Evolutionary conservation across 2,113 vertebrate species (phyloP), one percentile per base, ranked within the genome.

Genomic region (Xiphophorus couchianus): DNA sequence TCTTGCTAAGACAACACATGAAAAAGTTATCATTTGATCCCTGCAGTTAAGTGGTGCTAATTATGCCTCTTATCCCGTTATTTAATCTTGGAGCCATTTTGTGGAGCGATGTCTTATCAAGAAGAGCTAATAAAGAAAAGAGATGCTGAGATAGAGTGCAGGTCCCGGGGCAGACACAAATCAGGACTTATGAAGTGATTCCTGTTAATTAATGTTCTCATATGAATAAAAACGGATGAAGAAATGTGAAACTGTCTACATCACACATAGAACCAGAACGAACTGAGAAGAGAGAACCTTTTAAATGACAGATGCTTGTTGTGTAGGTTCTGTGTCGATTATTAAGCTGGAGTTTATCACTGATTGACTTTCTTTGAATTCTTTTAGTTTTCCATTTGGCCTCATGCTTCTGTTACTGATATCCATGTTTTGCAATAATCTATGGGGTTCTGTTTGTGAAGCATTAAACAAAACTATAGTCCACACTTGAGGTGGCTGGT

Each of bases 11-110:
- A 35, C 62, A 37, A 68, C 3, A 30, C 29, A 13, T n/a, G 27
- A 54, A 73, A 31, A 28, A 44, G 19, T 17, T 14, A n/a, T 64
- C 10, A 51, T 64, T 63, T 64, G 37, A 71, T 48, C 42, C n/a
- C 19, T 35, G 39, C 62, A 28, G n/a, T 70, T 63, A 69, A 73
- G 25, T 71, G 27, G 33, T 28, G 13, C 17, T 61, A 71, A 71
- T 71, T 62, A 62, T 39, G 33, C 54, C n/a, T 33, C 69, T 61
- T 71, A 71, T 71, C 51, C 17, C 15, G 37, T n/a, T 22, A 61
- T 61, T 37, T 71, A 39, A 61, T 71, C 69, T 67, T 67, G 3
- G 27, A 9, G 27, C 39, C 37, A 42, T 28, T 42, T 67, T 28
- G 51, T 58, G 17, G 22, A 30, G 51, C 19, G 22, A 22, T 0